Evolutionary conservation across 2,797 vertebrate species (phyloP), one percentile per base, ranked within the genome.

Genomic region (Anas flavirostris): DNA sequence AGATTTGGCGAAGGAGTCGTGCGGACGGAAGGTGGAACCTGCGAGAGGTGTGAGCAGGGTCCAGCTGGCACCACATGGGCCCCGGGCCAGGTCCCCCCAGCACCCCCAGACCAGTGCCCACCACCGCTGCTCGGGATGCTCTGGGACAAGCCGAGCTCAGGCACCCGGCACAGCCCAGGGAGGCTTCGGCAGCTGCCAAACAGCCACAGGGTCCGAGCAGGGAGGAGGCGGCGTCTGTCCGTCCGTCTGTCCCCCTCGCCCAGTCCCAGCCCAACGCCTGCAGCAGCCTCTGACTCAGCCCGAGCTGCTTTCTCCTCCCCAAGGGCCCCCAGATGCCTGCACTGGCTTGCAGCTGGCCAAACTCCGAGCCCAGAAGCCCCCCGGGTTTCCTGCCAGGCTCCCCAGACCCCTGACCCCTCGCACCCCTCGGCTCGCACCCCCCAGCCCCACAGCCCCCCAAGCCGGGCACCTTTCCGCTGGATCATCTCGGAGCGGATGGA

Each of bases 11-110:
- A 98, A 98, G 18, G 97, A 98, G 80, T 98, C 98, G 11, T 98
- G 97, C 3, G 98, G 98, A 86, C 98, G 96, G 96, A 98, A 98
- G 73, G 98, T 98, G 41, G 98, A 98, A 86, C 98, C 98, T 98
- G 70, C 0, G 0, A 41, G 53, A 88, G 64, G 35, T 1, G 9
- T 2, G 21, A 86, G 39, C 1, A 41, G 1, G 19, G 29, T 73
- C 22, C 37, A 18, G 52, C 1, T 0, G 0, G 19, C 1, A 7
- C 4, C 11, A 56, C 25, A 5, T 31, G 6, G 2, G 2, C 4
- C 56, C 13, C 37, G 55, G 41, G 13, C 14, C 48, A 39, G 19
- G 22, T 4, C 0, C 14, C 77, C 74, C 90, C 68, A 37, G 33
- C 10, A 10, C 2, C 10, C 10, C 28, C 11, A 64, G 28, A 28